These are phyloP conservation scores for Trematomus bernacchii DNA, from an alignment of 2,797 vertebrate genomes.

Conservation along the genomic window DNA sequence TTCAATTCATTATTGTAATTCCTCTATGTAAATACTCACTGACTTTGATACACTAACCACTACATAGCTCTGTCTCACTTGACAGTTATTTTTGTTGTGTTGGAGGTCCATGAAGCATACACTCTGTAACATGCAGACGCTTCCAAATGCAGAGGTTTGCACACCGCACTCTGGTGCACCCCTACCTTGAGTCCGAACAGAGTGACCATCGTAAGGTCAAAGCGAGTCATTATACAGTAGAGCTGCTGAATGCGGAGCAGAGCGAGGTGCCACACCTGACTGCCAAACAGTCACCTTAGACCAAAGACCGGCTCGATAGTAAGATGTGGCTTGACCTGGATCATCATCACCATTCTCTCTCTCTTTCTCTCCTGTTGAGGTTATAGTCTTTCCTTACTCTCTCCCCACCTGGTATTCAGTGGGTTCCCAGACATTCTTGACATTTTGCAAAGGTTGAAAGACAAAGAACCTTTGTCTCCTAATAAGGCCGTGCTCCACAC, in stretches of 20 bases:
- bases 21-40: background rate
- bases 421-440: slow-evolving; percentile 84
- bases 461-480: slow-evolving; percentile 88
- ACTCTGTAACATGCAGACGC: slow-evolving; percentile 2
- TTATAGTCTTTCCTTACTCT: slow-evolving; percentile 42
- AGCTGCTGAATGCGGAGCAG: slow-evolving; percentile 33
- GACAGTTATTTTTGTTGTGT: background rate
- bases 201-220: slow-evolving; percentile 37
- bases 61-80: background rate
- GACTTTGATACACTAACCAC: slow-evolving; percentile 6
- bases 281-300: slow-evolving; percentile 42
- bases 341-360: slow-evolving; percentile 50
- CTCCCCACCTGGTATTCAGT: slow-evolving; percentile 55
- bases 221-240: slow-evolving; percentile 26
- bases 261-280: slow-evolving; percentile 39
- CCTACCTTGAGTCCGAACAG: background rate
- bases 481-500: slow-evolving; percentile 81
- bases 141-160: slow-evolving; percentile 12
- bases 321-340: slow-evolving; percentile 62
- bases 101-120: background rate
- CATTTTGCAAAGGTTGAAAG: slow-evolving; percentile 90
- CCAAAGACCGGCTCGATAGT: slow-evolving; percentile 46
- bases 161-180: background rate
- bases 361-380: slow-evolving; percentile 45
- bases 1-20: slow-evolving; percentile 6